Conservation (phyloP, 2,113 vertebrate species). For the Cacatua alba region DNA sequence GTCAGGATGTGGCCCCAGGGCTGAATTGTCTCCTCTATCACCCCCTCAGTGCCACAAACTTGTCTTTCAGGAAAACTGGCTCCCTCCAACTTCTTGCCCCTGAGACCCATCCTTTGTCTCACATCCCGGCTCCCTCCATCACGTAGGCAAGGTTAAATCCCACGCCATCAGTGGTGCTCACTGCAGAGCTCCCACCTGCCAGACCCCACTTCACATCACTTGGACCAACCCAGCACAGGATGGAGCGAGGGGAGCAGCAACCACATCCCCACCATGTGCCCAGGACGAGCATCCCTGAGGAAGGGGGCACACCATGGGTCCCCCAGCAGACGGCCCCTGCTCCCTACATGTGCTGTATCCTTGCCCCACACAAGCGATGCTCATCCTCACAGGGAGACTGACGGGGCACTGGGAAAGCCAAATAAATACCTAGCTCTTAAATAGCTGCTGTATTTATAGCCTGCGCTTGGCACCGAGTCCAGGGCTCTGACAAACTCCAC, state of each 20-base stretch:
- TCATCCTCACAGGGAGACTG: not conserved
- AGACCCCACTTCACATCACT: not conserved
- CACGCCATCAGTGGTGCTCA: fast-evolving
- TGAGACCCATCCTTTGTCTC: fast-evolving
- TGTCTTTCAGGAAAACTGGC: not conserved
- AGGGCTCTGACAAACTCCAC: not conserved
- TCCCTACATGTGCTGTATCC: fast-evolving
- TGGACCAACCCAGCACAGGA: not conserved
- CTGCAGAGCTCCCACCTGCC: not conserved
- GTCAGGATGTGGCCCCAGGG: not conserved
- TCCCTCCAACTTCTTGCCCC: not conserved
- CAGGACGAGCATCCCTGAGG: fast-evolving
- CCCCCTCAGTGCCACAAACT: not conserved
- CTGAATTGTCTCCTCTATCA: not conserved
- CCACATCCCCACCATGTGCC: not conserved
- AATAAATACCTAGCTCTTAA: not conserved
- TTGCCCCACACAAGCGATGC: not conserved
- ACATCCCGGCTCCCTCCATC: not conserved
- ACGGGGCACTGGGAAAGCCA: not conserved
- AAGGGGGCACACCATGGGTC: not conserved
- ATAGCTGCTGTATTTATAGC: conserved; percentile 59
- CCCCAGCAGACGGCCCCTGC: fast-evolving
- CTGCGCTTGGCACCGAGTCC: not conserved
- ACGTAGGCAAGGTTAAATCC: not conserved
- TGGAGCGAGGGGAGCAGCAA: not conserved